Conservation (phyloP, 2,888 invertebrate genomes). For the Invenusta paracnida region DNA sequence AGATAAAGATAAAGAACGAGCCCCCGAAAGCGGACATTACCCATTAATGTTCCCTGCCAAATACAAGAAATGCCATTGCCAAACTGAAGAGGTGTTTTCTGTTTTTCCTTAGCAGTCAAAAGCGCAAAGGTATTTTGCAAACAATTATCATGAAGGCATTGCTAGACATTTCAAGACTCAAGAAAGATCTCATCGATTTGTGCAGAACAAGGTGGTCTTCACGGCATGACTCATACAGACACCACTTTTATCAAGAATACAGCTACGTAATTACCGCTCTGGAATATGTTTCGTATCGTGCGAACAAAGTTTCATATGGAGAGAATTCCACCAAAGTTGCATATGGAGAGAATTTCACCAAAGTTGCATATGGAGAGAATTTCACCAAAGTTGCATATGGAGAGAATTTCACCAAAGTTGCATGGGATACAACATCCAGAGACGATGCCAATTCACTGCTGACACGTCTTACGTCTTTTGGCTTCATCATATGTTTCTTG, state of each 20-base stretch:
- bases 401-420: not conserved
- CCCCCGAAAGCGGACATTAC: not conserved
- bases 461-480: not conserved
- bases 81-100: not conserved
- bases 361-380: too few species aligned
- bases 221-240: not conserved
- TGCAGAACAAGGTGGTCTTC: not conserved
- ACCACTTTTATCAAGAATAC: not conserved
- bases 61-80: too few species aligned
- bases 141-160: not conserved
- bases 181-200: not conserved
- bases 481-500: not conserved
- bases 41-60: too few species aligned
- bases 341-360: too few species aligned
- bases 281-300: not conserved
- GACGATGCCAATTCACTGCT: not conserved
- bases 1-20: not conserved
- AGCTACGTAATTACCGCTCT: not conserved
- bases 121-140: not conserved
- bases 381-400: not conserved
- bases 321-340: too few species aligned
- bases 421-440: not conserved
- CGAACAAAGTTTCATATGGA: too few species aligned
- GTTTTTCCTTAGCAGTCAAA: not conserved
- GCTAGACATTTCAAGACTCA: not conserved